phyloP scores from a whole-genome alignment of 2,888 invertebrate genomes.

The Calameuta filiformis region DNA sequence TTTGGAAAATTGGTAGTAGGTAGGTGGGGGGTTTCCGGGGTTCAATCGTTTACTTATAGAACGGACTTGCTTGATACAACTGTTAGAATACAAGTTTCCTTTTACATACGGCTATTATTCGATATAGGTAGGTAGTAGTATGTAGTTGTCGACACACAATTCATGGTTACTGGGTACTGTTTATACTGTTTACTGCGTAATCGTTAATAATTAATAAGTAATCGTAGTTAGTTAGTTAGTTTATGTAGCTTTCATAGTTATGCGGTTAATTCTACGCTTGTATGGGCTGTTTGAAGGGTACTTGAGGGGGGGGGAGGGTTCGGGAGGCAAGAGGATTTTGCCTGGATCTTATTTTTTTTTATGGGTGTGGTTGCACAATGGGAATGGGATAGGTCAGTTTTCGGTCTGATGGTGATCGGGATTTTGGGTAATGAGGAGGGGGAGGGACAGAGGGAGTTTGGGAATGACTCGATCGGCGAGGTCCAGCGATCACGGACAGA shows the following conservation, averaged over 20 bases:
- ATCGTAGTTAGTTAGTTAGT: constrained; percentile 65
- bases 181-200: constrained; percentile 66
- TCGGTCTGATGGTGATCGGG: constrained; percentile 10
- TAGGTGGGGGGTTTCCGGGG: constrained; percentile 20
- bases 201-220: constrained; percentile 66
- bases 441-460: background rate
- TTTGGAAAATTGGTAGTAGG: background rate
- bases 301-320: constrained; percentile 6
- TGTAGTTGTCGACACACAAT: constrained; percentile 67
- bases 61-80: constrained; percentile 65
- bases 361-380: constrained; percentile 1
- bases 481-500: background rate
- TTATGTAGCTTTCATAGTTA: constrained; percentile 65
- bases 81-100: constrained; percentile 65
- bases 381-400: background rate
- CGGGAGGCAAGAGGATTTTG: constrained; percentile 10
- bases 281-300: constrained; percentile 31
- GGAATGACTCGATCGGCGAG: background rate
- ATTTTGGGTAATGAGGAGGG: background rate
- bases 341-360: background rate
- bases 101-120: constrained; percentile 55
- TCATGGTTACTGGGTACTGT: constrained; percentile 66
- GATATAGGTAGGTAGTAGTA: constrained; percentile 63
- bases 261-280: constrained; percentile 65
- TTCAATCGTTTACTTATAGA: constrained; percentile 64